Evolutionary conservation across 2,888 invertebrate species (phyloP), one percentile per base, ranked within the genome.

Genomic region (Spodoptera littoralis): DNA sequence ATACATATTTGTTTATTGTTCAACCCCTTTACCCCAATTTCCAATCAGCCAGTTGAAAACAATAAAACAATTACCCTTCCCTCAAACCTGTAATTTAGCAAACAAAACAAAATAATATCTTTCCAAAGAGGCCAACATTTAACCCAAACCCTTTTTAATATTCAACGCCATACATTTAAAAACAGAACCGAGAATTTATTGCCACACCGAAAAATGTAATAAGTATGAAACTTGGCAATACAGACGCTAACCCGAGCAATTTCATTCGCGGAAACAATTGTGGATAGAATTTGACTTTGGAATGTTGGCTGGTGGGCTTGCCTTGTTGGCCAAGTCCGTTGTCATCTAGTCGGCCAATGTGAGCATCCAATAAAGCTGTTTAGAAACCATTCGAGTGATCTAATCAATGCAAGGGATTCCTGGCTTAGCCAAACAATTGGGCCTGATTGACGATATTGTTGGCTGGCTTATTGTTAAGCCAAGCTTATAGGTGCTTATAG

Each of bases 221-320:
- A 68, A 52, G 36, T 49, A 70, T 36, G 9, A 70, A 53, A 61
- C 48, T 56, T 67, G 73, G 57, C 65, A 72, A 60, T 46, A 59
- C 49, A 64, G 69, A 51, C 47, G 54, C 57, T 64, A 41, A 53
- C 52, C 44, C 36, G 12, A 60, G 75, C 72, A 75, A 70, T 57
- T 50, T 57, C 50, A 60, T 75, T 75, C 57, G 49, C 30, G 41
- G 53, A 67, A 75, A 74, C 54, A 60, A 75, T 65, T 44, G 57
- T 60, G 46, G 24, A 50, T 43, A 24, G 45, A 73, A 65, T 59
- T 53, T 60, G 55, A 36, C 11, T 18, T 18, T 11, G 55, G 68
- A 70, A 76, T 68, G 76, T 76, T 68, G 65, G 76, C 79, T 63
- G 67, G 75, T 76, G 65, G 65, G 79, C 79, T 63, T 36, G 9